Base-by-base conservation (phyloP, 2,888 invertebrate genomes). In the Polia nebulosa region DNA sequence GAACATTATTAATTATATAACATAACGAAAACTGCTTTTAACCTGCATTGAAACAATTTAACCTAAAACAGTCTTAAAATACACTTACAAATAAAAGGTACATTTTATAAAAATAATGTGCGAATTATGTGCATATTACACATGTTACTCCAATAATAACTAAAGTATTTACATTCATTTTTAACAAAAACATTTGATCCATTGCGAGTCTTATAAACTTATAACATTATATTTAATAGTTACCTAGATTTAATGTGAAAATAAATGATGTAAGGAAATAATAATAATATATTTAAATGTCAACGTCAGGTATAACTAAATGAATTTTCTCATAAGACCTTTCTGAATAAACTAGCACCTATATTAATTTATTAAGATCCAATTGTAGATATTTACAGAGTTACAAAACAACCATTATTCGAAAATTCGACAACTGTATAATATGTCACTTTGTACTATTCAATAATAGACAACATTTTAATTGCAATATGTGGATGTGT, bases 291-390 rank as follows among this genome's bases (percentile, higher is more conserved):
- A 76, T 69, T 63, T 61, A 59, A 79, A 83, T 80, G 82, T 84
- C 82, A 83, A 84, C 51, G 41, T 71, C 69, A 68, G 51, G 29
- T 52, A 66, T 64, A 80, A 69, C 72, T 74, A 76, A 76, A 65
- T 77, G 65, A 80, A 68, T 77, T 82, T 87, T 85, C 84, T 87
- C 88, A 89, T 88, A 91, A 89, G 88, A 92, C 83, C 82, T 88
- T 91, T 89, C 87, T 87, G 83, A 89, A 85, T 86, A 80, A 90
- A 85, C 89, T 93, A 94, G 94, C 94, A 94, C 94, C 94, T 93
- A 92, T 84, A 72, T 74, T 78, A 76, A 72, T 71, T 78, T 80
- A 78, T 69, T 71, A 79, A 82, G 76, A 79, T 82, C 76, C 77
- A 76, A 82, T 78, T 65, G 60, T 72, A 78, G 68, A 72, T 83